Evolutionary conservation across 2,888 invertebrate genomes (phyloP).

Genomic region (Xanthia icteritia): DNA sequence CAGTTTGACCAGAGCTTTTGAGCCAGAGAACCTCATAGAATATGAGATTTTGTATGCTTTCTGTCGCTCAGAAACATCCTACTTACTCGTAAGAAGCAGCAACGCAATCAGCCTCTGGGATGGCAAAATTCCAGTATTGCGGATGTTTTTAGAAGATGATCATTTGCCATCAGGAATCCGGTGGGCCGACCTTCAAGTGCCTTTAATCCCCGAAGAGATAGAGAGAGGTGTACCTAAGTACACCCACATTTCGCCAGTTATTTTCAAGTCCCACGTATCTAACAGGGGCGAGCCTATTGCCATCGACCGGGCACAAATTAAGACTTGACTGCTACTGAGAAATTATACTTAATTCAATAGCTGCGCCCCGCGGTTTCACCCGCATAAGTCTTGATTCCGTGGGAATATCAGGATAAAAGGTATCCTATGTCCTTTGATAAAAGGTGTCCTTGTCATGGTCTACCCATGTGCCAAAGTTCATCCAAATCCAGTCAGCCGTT

Average conservation of each 20-base stretch:
- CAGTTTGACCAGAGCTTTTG: background rate
- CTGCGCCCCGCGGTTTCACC: no score
- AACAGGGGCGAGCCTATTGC: background rate
- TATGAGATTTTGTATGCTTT: background rate
- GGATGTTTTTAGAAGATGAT: background rate
- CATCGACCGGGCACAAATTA: background rate
- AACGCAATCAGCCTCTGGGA: background rate
- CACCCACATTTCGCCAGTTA: background rate
- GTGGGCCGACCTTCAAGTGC: background rate
- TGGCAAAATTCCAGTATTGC: background rate
- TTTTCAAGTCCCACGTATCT: background rate
- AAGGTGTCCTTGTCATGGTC: no score
- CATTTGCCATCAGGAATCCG: background rate
- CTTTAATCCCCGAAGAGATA: background rate
- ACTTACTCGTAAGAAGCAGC: background rate
- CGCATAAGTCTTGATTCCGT: no score
- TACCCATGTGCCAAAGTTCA: no score
- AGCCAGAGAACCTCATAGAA: background rate
- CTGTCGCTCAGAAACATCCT: background rate
- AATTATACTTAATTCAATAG: no score
- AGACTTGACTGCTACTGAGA: background rate
- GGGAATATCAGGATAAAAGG: no score
- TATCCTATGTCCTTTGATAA: no score
- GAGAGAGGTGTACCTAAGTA: background rate
- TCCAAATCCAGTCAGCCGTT: no score